Base-by-base conservation (phyloP, 2,888 invertebrate species). In the Cantharis nigra region DNA sequence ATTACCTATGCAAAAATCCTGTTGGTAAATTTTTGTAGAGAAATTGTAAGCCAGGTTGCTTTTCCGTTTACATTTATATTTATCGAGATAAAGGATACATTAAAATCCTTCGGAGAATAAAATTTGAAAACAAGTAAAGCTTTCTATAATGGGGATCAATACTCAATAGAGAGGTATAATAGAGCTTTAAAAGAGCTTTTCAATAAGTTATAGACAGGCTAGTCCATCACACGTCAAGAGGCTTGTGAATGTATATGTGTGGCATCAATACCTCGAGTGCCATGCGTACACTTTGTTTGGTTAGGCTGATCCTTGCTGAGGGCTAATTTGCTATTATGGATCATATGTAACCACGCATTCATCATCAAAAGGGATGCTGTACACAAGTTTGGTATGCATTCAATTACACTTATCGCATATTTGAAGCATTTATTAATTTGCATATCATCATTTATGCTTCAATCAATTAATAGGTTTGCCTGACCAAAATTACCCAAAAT, bases 251-350 rank as follows among this genome's bases (percentile, higher is more conserved):
- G 67, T 49, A 71, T 74, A 76, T 81, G 78, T 80, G 78, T 81
- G 78, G 78, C 81, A 79, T 80, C 80, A 77, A 77, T 76, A 80
- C 77, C 77, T 64, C 74, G 76, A 79, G 79, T 76, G 79, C 77
- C 78, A 77, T 76, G 76, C 78, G 80, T 80, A 72, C 74, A 74
- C 79, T 81, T 79, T 81, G 81, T 82, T 82, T 82, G 80, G 80
- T 82, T 82, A 82, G 83, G 82, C 79, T 82, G 79, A 82, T 82
- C 82, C 81, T 82, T 69, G 82, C 82, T 82, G 77, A 80, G 76
- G 82, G 83, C 82, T 81, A 81, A 83, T 77, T 77, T 75, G 74
- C 78, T 72, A 79, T 80, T 80, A 79, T 79, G 76, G 79, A 76
- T 79, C 77, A 79, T 77, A 77, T 79, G 79, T 79, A 77, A 77